These are phyloP conservation scores for Andricus quercusramuli DNA, from an alignment of 2,888 invertebrate species.

Conservation along the genomic window DNA sequence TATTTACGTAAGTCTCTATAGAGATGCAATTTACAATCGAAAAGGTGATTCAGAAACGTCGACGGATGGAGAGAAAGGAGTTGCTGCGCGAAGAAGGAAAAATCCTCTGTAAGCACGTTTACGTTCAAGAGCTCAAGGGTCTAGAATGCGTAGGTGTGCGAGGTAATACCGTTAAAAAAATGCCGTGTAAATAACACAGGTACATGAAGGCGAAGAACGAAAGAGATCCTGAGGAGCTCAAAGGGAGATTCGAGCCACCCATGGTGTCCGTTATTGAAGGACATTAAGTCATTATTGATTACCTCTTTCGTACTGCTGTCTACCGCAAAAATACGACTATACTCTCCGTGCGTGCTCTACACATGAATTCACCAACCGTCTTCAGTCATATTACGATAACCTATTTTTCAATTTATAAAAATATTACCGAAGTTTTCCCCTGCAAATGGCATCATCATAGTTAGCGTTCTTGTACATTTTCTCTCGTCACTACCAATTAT, in stretches of 20 bases:
- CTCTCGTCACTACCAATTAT: too few species aligned
- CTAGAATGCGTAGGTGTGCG: constrained; percentile 39
- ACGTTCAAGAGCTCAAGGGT: constrained; percentile 15
- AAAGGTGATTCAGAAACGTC: constrained; percentile 19
- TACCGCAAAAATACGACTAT: constrained; percentile 60
- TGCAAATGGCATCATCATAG: not conserved
- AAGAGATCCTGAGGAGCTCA: constrained; percentile 62
- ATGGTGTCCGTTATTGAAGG: constrained; percentile 76
- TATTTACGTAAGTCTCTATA: not conserved
- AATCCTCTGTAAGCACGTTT: not conserved
- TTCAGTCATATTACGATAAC: constrained; percentile 64
- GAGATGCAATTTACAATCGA: not conserved
- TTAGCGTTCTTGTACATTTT: not conserved
- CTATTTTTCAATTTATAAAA: constrained; percentile 51
- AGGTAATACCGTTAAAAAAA: constrained; percentile 49
- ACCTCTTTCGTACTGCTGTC: constrained; percentile 68
- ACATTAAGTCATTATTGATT: constrained; percentile 78
- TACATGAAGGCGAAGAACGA: constrained; percentile 46
- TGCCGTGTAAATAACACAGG: constrained; percentile 53
- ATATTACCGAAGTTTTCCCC: not conserved
- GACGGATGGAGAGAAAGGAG: constrained; percentile 11
- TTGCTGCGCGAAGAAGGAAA: not conserved
- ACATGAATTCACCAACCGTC: constrained; percentile 58
- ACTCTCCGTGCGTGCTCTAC: constrained; percentile 59
- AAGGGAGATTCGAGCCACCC: constrained; percentile 72